Conservation (phyloP, 2,113 vertebrate species). For the Ceuthmochares aereus region DNA sequence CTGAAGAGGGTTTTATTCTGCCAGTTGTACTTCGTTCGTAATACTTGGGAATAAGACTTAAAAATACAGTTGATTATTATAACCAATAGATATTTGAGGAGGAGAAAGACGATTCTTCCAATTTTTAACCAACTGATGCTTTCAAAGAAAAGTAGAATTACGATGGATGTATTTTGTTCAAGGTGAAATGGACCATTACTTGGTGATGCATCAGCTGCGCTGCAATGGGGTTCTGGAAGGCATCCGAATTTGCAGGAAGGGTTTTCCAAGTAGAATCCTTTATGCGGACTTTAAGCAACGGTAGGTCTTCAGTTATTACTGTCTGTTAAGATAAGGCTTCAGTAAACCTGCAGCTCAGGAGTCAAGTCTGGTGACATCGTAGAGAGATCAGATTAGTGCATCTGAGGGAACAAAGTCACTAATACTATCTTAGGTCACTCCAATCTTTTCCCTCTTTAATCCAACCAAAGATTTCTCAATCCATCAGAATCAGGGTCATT, state of each 20-base stretch:
- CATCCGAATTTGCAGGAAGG: conserved; percentile 91
- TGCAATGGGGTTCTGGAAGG: conserved; percentile 90
- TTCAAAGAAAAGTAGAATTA: background rate
- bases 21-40: background rate
- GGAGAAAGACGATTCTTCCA: background rate
- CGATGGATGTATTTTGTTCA: background rate
- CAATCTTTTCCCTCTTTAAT: background rate
- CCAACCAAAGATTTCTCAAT: background rate
- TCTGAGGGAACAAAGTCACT: background rate
- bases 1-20: background rate
- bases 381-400: background rate
- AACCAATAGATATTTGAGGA: background rate
- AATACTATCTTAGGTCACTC: background rate
- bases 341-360: background rate
- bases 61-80: background rate
- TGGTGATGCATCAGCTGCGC: conserved; percentile 90
- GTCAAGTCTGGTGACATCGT: background rate
- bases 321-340: background rate
- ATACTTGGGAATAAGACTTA: background rate
- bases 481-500: background rate
- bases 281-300: conserved; percentile 91
- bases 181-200: conserved; percentile 89
- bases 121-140: background rate
- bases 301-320: conserved; percentile 53
- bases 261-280: conserved; percentile 90